phyloP scores from a whole-genome alignment of 2,888 invertebrate species.

The Himalopsyche tibetana region DNA sequence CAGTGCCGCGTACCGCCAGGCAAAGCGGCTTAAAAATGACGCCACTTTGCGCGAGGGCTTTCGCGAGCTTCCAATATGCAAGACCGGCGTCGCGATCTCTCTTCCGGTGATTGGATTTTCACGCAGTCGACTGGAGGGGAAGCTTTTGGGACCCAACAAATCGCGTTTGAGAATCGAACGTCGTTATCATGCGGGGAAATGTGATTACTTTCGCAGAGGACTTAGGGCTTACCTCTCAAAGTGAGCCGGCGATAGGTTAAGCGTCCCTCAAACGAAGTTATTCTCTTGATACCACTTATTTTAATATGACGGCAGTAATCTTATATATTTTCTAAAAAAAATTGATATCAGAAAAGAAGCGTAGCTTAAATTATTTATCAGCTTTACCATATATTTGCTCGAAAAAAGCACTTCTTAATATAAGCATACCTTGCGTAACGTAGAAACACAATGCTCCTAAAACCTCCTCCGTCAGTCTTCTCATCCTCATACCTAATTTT shows the following conservation, averaged over 20 bases:
- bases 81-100: constrained; percentile 31
- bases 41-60: not conserved
- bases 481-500: too few relatives aligned
- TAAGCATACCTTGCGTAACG: too few relatives aligned
- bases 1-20: not conserved
- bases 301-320: not conserved
- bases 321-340: not conserved
- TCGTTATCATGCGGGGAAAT: constrained; percentile 34
- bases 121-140: constrained; percentile 11
- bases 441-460: too few relatives aligned
- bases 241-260: not conserved
- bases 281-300: not conserved
- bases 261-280: constrained; percentile 23
- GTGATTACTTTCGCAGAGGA: constrained; percentile 21
- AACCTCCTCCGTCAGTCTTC: too few relatives aligned
- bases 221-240: constrained; percentile 15
- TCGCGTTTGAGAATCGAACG: constrained; percentile 18
- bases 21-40: constrained; percentile 24
- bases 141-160: not conserved
- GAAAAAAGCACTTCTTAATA: too few relatives aligned
- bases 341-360: too few relatives aligned
- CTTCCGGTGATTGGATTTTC: constrained; percentile 30
- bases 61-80: constrained; percentile 30
- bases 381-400: too few relatives aligned
- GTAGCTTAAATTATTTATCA: too few relatives aligned